Conservation (phyloP, 2,888 invertebrate species). For the Amiota communis region DNA sequence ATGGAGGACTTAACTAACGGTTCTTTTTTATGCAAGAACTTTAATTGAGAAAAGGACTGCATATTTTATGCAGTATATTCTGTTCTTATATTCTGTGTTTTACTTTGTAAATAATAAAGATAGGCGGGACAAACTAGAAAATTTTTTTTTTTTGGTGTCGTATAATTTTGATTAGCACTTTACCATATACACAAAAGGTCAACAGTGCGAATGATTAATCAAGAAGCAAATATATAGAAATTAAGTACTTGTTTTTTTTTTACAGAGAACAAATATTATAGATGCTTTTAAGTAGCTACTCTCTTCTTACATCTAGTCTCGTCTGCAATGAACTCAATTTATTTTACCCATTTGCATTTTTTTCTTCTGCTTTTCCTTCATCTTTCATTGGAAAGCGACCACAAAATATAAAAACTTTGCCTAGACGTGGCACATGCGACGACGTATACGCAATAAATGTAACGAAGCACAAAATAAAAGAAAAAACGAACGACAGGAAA, state of each 20-base stretch:
- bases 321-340: neutral
- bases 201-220: conserved; percentile 49
- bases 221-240: conserved; percentile 3
- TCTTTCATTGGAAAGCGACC: neutral
- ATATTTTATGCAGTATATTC: no score
- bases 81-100: no score
- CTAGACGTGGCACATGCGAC: neutral
- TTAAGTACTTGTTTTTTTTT: conserved; percentile 2
- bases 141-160: no score
- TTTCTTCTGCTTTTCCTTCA: neutral
- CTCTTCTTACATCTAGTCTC: neutral
- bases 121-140: no score
- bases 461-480: neutral
- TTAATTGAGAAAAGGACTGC: no score
- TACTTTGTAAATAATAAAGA: no score
- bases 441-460: conserved; percentile 22
- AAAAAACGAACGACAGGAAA: conserved; percentile 16
- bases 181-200: neutral
- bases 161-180: neutral
- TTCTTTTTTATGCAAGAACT: no score
- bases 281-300: neutral
- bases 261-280: neutral
- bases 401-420: neutral
- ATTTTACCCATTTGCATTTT: neutral
- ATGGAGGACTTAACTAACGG: no score